Percentiles rank a stretch among this genome's conserved stretches.
Evolutionary conservation across 2,113 vertebrate species (phyloP).

Genomic region (Seriola rivoliana): DNA sequence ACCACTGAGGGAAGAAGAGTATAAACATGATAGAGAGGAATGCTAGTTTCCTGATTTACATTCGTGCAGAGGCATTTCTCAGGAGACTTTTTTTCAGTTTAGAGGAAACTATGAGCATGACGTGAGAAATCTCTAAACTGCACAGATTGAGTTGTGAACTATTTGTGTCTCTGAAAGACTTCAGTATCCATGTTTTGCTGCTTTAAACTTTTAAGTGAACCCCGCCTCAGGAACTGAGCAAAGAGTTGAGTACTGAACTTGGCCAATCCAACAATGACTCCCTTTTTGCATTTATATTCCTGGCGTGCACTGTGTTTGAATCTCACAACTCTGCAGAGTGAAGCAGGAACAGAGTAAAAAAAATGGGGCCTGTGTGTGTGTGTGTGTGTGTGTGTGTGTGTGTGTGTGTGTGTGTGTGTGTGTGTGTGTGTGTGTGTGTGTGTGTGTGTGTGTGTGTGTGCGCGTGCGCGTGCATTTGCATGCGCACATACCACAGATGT

Average conservation of each 20-base stretch:
- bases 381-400: slow-evolving; percentile 8
- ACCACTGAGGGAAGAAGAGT: slow-evolving; percentile 29
- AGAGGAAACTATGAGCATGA: slow-evolving; percentile 3
- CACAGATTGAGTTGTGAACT: slow-evolving; percentile 15
- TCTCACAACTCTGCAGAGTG: slow-evolving; percentile 40
- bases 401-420: slow-evolving; percentile 34
- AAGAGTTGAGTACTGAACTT: slow-evolving; percentile 47
- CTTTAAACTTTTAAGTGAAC: slow-evolving; percentile 59
- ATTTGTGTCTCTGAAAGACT: slow-evolving; percentile 51
- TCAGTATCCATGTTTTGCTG: slow-evolving; percentile 47
- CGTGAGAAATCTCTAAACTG: slow-evolving; percentile 14
- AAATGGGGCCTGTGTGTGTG: slow-evolving; percentile 12
- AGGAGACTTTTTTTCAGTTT: slow-evolving; percentile 6
- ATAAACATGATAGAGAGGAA: slow-evolving; percentile 22
- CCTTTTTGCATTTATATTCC: slow-evolving; percentile 71
- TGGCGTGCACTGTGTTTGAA: slow-evolving; percentile 52
- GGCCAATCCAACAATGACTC: slow-evolving; percentile 70
- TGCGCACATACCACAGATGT: slow-evolving; percentile 9
- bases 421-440: slow-evolving; percentile 17
- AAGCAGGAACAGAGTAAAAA: slow-evolving; percentile 48
- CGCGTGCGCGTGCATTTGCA: no score
- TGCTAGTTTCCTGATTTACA: slow-evolving; percentile 17
- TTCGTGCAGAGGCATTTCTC: background rate
- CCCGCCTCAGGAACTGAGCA: slow-evolving; percentile 42
- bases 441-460: slow-evolving; percentile 24